phyloP scores from a whole-genome alignment of 2,797 vertebrate species.

The Mormyrus proboscirostris region DNA sequence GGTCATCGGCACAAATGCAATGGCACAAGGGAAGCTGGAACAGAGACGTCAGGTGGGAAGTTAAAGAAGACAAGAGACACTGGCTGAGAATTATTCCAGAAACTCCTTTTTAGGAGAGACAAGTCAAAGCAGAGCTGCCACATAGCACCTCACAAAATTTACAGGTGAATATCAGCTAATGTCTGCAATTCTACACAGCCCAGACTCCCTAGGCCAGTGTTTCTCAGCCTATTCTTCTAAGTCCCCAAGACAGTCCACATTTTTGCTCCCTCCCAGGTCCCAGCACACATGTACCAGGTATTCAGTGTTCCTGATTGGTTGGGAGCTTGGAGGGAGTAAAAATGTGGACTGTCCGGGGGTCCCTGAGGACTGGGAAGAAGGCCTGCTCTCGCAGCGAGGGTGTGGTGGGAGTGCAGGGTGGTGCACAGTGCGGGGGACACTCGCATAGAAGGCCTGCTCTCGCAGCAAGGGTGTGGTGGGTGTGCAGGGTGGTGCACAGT shows the following conservation, averaged over 20 bases:
- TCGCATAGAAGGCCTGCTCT: no score
- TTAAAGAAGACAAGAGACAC: conserved; percentile 4
- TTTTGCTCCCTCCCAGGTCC: not conserved
- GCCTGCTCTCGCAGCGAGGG: no score
- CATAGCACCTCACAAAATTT: not conserved
- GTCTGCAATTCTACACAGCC: not conserved
- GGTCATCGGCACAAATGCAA: conserved; percentile 7
- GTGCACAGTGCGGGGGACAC: no score
- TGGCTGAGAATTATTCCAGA: not conserved
- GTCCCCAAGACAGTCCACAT: not conserved
- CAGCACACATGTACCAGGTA: not conserved
- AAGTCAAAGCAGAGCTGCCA: not conserved
- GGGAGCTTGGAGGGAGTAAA: not conserved
- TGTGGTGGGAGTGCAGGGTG: no score
- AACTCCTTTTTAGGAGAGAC: not conserved
- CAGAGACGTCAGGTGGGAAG: not conserved
- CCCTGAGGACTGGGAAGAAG: not conserved
- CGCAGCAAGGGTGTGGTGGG: no score
- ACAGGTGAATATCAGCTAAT: not conserved
- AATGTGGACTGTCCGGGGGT: not conserved
- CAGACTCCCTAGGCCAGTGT: not conserved
- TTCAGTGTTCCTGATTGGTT: not conserved
- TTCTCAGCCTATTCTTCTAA: not conserved
- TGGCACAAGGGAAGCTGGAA: conserved; percentile 11
- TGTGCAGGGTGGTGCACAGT: not conserved